Conservation (phyloP, 2,113 vertebrate species). For the Struthidea cinerea region DNA sequence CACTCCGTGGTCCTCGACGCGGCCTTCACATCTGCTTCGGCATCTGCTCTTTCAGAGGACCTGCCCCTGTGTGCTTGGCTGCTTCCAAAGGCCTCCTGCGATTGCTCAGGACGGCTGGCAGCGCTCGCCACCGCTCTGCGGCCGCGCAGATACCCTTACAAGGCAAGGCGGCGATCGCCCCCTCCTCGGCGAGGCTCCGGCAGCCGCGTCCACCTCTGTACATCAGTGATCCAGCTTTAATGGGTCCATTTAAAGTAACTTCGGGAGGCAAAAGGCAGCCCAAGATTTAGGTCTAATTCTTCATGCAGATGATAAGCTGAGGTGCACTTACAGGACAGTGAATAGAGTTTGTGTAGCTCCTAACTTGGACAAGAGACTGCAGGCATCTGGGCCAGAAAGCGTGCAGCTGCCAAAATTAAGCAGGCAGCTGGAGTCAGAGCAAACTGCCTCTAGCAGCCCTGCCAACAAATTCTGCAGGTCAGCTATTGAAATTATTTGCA, state of each 20-base stretch:
- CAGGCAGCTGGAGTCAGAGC: neutral
- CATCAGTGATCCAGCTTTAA: neutral
- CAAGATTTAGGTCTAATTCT: neutral
- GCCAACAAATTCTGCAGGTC: constrained; percentile 23
- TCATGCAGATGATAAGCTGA: neutral
- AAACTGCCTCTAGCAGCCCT: neutral
- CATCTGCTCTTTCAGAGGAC: neutral
- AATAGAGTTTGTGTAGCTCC: neutral
- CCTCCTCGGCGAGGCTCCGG: rapidly evolving
- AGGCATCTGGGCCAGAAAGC: neutral
- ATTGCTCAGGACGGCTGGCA: neutral
- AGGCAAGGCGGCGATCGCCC: rapidly evolving
- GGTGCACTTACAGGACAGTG: neutral
- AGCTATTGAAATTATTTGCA: constrained; percentile 32
- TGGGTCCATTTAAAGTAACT: neutral
- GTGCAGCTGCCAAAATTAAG: neutral
- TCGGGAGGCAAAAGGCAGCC: neutral
- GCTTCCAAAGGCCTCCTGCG: neutral
- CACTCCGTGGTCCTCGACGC: rapidly evolving
- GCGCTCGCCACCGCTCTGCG: rapidly evolving
- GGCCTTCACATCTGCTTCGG: neutral
- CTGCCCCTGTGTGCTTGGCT: neutral
- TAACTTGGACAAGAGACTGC: constrained; percentile 22
- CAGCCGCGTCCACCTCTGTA: neutral
- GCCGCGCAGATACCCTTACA: neutral